Evolutionary conservation across 2,888 invertebrate species (phyloP).

Genomic region (Theretra japonica): DNA sequence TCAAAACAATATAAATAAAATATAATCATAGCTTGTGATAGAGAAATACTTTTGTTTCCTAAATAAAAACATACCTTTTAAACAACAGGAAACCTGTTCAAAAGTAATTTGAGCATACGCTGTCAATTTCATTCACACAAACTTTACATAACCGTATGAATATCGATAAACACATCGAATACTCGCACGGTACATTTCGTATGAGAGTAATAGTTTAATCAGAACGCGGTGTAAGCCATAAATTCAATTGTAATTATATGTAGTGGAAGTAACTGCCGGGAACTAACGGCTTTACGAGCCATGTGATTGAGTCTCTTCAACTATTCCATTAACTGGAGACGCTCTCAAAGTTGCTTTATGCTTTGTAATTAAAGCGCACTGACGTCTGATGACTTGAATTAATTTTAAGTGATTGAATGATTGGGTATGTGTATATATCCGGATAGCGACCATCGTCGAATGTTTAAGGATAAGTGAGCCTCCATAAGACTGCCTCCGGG

Average conservation of each 20-base stretch:
- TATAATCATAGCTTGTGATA: too few relatives aligned
- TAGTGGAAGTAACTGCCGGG: slow-evolving; percentile 78
- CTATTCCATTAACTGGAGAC: slow-evolving; percentile 51
- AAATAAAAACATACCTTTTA: too few relatives aligned
- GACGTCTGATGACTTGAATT: slow-evolving; percentile 21
- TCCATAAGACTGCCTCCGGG: too few relatives aligned
- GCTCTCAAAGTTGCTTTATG: slow-evolving; percentile 31
- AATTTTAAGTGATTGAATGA: not conserved
- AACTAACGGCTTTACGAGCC: slow-evolving; percentile 65
- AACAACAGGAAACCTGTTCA: too few relatives aligned
- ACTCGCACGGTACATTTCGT: slow-evolving; percentile 21
- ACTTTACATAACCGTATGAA: slow-evolving; percentile 38
- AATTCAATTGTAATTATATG: slow-evolving; percentile 82
- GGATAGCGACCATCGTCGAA: too few relatives aligned
- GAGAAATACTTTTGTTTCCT: too few relatives aligned
- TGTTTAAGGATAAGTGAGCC: too few relatives aligned
- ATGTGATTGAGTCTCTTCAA: slow-evolving; percentile 66
- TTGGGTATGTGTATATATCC: too few relatives aligned
- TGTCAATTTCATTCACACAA: not conserved
- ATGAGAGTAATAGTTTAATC: slow-evolving; percentile 45
- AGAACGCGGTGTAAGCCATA: slow-evolving; percentile 54
- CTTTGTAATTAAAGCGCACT: slow-evolving; percentile 29
- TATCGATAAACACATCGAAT: slow-evolving; percentile 34
- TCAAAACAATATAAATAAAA: not conserved
- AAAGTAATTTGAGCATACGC: too few relatives aligned